A percentile compares a stretch with the other conserved stretches of the same genome.
phyloP scores from a whole-genome alignment of 2,113 vertebrate genomes.

The Poeciliopsis retropinna region DNA sequence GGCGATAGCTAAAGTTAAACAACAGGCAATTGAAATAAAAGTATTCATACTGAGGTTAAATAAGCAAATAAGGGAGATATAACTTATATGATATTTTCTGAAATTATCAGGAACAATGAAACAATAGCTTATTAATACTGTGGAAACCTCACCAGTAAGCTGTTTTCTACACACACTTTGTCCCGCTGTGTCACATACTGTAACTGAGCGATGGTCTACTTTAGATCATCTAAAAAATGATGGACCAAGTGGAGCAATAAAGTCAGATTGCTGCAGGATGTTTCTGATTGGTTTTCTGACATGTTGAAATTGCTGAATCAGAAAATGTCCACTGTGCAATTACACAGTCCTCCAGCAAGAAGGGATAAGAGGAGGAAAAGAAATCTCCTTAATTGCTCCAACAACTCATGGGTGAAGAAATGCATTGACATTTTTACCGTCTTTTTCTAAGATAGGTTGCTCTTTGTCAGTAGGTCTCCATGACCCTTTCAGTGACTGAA shows the following conservation, averaged over 20 bases:
- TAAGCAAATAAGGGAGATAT: too few species aligned
- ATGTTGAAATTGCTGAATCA: constrained; percentile 57
- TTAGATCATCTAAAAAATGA: constrained; percentile 51
- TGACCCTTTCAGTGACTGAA: constrained; percentile 10
- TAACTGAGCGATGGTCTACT: constrained; percentile 21
- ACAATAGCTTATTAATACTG: constrained; percentile 44
- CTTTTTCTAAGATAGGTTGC: constrained; percentile 16
- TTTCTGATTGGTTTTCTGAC: constrained; percentile 58
- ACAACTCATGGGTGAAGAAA: constrained; percentile 26
- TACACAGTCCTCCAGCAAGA: constrained; percentile 34
- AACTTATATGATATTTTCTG: too few species aligned
- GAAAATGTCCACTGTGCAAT: constrained; percentile 45
- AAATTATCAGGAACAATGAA: constrained; percentile 13
- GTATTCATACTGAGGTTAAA: too few species aligned
- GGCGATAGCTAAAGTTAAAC: constrained; percentile 21
- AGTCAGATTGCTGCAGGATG: constrained; percentile 40
- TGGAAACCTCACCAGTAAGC: constrained; percentile 37
- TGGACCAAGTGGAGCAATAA: constrained; percentile 43
- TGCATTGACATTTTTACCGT: constrained; percentile 18
- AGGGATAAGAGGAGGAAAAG: constrained; percentile 16
- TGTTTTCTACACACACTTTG: constrained; percentile 15
- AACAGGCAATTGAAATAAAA: constrained; percentile 31
- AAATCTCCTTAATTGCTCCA: constrained; percentile 29
- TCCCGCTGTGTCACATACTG: constrained; percentile 30
- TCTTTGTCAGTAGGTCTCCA: constrained; percentile 7